Evolutionary conservation across 2,797 vertebrate species (phyloP).

Genomic region (Danionella dracula): DNA sequence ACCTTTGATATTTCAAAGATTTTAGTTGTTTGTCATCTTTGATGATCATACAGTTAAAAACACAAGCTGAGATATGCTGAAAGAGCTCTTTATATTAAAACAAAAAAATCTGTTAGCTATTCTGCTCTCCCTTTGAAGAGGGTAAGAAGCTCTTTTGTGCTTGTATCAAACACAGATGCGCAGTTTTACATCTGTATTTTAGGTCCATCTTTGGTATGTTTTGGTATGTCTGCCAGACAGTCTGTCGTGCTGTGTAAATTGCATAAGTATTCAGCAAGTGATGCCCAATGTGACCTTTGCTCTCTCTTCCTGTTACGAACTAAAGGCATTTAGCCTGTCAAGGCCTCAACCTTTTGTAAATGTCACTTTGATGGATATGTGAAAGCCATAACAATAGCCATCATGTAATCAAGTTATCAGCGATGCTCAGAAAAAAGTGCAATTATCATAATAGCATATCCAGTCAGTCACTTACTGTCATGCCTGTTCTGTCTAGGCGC

Average conservation of each 20-base stretch:
- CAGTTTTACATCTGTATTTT: conserved; percentile 29
- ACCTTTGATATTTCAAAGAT: too few relatives aligned
- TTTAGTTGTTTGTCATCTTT: conserved; percentile 16
- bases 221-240: conserved; percentile 23
- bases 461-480: conserved; percentile 62
- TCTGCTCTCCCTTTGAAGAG: conserved; percentile 26
- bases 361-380: conserved; percentile 42
- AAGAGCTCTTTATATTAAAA: conserved; percentile 26
- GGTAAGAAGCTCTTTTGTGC: conserved; percentile 22
- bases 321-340: conserved; percentile 42
- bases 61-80: conserved; percentile 25
- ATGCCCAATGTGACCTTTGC: conserved; percentile 46
- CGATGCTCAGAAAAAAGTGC: conserved; percentile 32
- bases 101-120: conserved; percentile 25
- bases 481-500: conserved; percentile 51
- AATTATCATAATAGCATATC: conserved; percentile 64
- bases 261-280: conserved; percentile 37
- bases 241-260: conserved; percentile 37
- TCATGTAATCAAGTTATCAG: conserved; percentile 58
- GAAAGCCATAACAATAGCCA: conserved; percentile 51
- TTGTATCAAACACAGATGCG: conserved; percentile 34
- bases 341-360: conserved; percentile 46
- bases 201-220: conserved; percentile 25
- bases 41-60: conserved; percentile 26
- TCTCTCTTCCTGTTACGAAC: conserved; percentile 33